Evolutionary conservation across 2,113 vertebrate species (phyloP).

Genomic region (western clawed frog (Xenopus tropicalis)): UCB_Xtro_10.0 CM004449.2:64236501-64237000

Average conservation of each 20-base stretch:
- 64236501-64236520: conserved; percentile 98
- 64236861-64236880: conserved; percentile 73
- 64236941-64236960: conserved; percentile 89
- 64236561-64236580: conserved; percentile 98
- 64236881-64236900: conserved; percentile 77
- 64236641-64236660: conserved; percentile 85
- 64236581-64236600: conserved; percentile 88
- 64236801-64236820: conserved; percentile 93
- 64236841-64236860: conserved; percentile 91
- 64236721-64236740: conserved; percentile 55
- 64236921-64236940: conserved; percentile 95
- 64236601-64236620: conserved; percentile 83
- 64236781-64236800: conserved; percentile 82
- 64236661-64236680: conserved; percentile 73
- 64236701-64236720: conserved; percentile 62
- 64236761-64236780: conserved; percentile 78
- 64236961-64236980: conserved; percentile 97
- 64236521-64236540: conserved; percentile 87
- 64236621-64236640: conserved; percentile 71
- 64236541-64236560: conserved; percentile 87
- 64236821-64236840: conserved; percentile 98
- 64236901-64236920: conserved; percentile 90
- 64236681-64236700: conserved; percentile 65
- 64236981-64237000: conserved; percentile 97
- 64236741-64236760: conserved; percentile 72